phyloP scores from a whole-genome alignment of 1,140 invertebrate species.

The Brachionus angularis region DNA sequence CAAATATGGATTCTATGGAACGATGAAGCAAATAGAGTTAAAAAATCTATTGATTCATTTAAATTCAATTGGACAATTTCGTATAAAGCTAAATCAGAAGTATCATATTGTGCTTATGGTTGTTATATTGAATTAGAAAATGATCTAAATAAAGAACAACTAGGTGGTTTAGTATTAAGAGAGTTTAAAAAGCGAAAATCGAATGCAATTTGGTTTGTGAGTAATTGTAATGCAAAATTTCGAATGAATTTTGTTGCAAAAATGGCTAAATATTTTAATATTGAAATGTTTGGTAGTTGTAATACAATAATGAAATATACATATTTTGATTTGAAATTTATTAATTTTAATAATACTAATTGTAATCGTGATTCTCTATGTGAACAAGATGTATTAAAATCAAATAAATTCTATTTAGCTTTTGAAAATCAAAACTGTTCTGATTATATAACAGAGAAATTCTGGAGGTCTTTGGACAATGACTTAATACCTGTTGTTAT shows the following conservation, averaged over 20 bases:
- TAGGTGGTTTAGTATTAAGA: not conserved
- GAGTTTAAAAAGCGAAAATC: not conserved
- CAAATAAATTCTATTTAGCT: slow-evolving; percentile 95
- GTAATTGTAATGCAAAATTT: slow-evolving; percentile 82
- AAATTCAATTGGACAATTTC: slow-evolving; percentile 33
- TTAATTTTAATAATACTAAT: slow-evolving; percentile 65
- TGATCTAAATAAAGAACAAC: not conserved
- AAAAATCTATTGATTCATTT: not conserved
- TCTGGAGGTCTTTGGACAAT: slow-evolving; percentile 55
- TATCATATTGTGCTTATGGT: slow-evolving; percentile 35
- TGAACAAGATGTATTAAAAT: slow-evolving; percentile 56
- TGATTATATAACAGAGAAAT: slow-evolving; percentile 61
- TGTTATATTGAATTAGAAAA: not conserved
- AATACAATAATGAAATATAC: slow-evolving; percentile 62
- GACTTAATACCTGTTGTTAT: slow-evolving; percentile 50
- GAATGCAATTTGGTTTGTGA: slow-evolving; percentile 88
- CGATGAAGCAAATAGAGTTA: slow-evolving; percentile 28
- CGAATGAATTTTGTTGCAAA: slow-evolving; percentile 80
- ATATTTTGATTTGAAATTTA: slow-evolving; percentile 75
- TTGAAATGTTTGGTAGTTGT: slow-evolving; percentile 87
- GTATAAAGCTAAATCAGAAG: not conserved
- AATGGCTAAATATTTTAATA: slow-evolving; percentile 75
- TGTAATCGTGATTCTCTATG: slow-evolving; percentile 10
- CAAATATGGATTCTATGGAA: slow-evolving; percentile 43
- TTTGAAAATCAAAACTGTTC: slow-evolving; percentile 65